phyloP scores from a whole-genome alignment of 2,888 invertebrate genomes.

The Agrochola lychnidis region DNA sequence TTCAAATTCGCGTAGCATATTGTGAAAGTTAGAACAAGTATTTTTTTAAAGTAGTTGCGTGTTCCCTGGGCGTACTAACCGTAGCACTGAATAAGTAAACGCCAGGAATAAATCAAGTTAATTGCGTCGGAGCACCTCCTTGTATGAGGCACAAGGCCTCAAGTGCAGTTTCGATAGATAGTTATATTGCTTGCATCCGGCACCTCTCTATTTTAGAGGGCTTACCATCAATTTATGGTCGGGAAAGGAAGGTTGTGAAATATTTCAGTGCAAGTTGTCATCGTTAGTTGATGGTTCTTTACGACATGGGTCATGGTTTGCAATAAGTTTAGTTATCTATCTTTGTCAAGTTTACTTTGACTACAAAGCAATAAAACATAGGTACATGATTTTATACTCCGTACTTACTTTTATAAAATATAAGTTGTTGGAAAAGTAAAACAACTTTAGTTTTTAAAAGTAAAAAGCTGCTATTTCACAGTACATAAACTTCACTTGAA shows the following conservation, averaged over 20 bases:
- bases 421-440: not conserved
- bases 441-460: constrained; percentile 3
- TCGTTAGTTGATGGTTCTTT: not conserved
- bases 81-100: constrained; percentile 90
- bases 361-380: not conserved
- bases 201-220: constrained; percentile 71
- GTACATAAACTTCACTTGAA: constrained; percentile 9
- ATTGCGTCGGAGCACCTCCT: constrained; percentile 89
- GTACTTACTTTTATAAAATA: not conserved
- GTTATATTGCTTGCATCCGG: constrained; percentile 75
- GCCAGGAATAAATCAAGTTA: constrained; percentile 90
- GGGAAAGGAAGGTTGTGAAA: constrained; percentile 6
- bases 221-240: constrained; percentile 60
- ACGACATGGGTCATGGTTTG: not conserved
- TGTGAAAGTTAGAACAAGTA: constrained; percentile 66
- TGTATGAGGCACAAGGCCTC: constrained; percentile 84
- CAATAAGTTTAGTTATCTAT: not conserved
- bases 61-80: constrained; percentile 79
- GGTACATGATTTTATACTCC: not conserved
- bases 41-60: constrained; percentile 67
- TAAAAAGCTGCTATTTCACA: not conserved
- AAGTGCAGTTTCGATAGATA: constrained; percentile 81
- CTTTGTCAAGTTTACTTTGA: not conserved
- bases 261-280: constrained; percentile 15
- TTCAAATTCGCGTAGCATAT: constrained; percentile 59